Evolutionary conservation across 2,797 vertebrate species (phyloP).

Genomic region (Anabas testudineus): DNA sequence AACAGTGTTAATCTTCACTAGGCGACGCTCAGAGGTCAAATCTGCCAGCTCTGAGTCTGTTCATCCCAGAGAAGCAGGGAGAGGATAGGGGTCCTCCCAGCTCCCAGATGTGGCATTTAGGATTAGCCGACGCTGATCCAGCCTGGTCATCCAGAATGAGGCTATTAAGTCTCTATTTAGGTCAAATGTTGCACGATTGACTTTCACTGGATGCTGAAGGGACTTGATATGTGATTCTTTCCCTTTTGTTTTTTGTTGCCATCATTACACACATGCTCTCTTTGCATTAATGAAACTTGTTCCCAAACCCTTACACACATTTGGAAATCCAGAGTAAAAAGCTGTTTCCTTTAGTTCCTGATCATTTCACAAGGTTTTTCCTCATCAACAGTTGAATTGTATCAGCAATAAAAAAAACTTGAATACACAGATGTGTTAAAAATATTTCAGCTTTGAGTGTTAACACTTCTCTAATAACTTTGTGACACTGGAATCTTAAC

Average conservation of each 20-base stretch:
- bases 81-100: constrained; percentile 36
- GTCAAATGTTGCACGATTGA: constrained; percentile 54
- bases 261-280: background rate
- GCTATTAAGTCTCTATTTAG: constrained; percentile 65
- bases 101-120: constrained; percentile 72
- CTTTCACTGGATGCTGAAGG: background rate
- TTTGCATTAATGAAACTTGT: background rate
- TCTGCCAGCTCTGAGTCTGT: constrained; percentile 38
- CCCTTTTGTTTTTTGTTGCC: background rate
- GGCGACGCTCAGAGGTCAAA: constrained; percentile 26
- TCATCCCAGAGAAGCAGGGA: constrained; percentile 42
- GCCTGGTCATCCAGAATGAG: constrained; percentile 60
- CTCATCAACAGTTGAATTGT: background rate
- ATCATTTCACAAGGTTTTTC: background rate
- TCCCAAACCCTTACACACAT: background rate
- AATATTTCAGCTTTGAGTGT: background rate
- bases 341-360: background rate
- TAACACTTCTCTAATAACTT: too few relatives aligned
- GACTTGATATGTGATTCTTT: background rate
- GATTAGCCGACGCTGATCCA: constrained; percentile 72
- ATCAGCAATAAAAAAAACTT: background rate
- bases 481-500: too few relatives aligned
- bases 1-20: constrained; percentile 22
- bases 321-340: background rate
- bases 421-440: background rate